phyloP scores from a whole-genome alignment of 2,797 vertebrate genomes.

The Morelia viridis region DNA sequence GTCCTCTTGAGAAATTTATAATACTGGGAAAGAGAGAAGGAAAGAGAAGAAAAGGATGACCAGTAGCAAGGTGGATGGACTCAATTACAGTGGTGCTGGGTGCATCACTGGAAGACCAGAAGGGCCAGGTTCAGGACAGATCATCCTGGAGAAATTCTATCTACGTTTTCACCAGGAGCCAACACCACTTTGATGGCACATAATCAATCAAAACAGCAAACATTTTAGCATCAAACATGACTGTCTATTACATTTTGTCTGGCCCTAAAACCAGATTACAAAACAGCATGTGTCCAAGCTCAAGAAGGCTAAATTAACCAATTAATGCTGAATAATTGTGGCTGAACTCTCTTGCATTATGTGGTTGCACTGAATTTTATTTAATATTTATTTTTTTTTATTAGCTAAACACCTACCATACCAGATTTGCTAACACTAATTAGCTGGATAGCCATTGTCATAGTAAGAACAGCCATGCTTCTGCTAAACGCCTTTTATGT shows the following conservation, averaged over 20 bases:
- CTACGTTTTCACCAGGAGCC: not conserved
- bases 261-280: not conserved
- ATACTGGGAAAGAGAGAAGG: not conserved
- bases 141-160: not conserved
- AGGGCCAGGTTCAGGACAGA: not conserved
- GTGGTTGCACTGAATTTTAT: not conserved
- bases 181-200: not conserved
- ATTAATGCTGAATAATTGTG: not conserved
- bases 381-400: not conserved
- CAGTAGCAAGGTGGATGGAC: not conserved
- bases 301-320: not conserved
- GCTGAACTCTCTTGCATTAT: not conserved
- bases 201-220: not conserved
- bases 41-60: not conserved
- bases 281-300: not conserved
- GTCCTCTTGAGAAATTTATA: not conserved
- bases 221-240: not conserved
- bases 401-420: not conserved
- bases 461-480: not conserved
- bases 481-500: not conserved
- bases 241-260: not conserved
- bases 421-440: not conserved
- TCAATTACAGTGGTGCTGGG: not conserved
- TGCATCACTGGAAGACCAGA: not conserved
- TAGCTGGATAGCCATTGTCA: not conserved